Conservation (phyloP, 92 coral and sea anemone species). For the Isaurus tuberculatus region DNA sequence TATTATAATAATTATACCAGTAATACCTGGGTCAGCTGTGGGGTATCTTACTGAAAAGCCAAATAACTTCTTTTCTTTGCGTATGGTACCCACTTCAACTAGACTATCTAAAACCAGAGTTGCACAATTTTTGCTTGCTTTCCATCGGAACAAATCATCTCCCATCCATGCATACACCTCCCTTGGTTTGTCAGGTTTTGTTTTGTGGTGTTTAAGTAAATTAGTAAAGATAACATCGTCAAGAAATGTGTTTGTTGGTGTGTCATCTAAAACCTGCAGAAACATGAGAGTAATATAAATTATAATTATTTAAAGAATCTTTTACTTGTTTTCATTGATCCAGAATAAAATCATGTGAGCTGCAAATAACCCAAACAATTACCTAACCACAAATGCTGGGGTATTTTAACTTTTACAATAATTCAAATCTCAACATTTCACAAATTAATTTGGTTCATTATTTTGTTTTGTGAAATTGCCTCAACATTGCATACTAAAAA, state of each 20-base stretch:
- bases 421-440: too few relatives aligned
- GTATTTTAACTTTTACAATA: too few relatives aligned
- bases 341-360: too few relatives aligned
- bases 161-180: constrained; percentile 46
- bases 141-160: constrained; percentile 38
- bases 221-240: constrained; percentile 36
- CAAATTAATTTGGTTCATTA: too few relatives aligned
- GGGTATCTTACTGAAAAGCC: constrained; percentile 47
- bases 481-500: too few relatives aligned
- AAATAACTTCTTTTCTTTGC: constrained; percentile 42
- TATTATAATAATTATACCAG: background rate
- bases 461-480: too few relatives aligned
- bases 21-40: constrained; percentile 31
- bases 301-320: too few relatives aligned
- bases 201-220: constrained; percentile 13
- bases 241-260: constrained; percentile 43
- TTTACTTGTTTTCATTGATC: too few relatives aligned
- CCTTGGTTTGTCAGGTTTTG: constrained; percentile 49
- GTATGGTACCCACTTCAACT: constrained; percentile 36
- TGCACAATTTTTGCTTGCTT: constrained; percentile 41
- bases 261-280: constrained; percentile 36
- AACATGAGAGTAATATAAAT: background rate
- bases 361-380: too few relatives aligned
- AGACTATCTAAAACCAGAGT: constrained; percentile 47
- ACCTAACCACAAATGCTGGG: too few relatives aligned